phyloP scores from a whole-genome alignment of 2,113 vertebrate genomes.

The Phyllopteryx taeniolatus region DNA sequence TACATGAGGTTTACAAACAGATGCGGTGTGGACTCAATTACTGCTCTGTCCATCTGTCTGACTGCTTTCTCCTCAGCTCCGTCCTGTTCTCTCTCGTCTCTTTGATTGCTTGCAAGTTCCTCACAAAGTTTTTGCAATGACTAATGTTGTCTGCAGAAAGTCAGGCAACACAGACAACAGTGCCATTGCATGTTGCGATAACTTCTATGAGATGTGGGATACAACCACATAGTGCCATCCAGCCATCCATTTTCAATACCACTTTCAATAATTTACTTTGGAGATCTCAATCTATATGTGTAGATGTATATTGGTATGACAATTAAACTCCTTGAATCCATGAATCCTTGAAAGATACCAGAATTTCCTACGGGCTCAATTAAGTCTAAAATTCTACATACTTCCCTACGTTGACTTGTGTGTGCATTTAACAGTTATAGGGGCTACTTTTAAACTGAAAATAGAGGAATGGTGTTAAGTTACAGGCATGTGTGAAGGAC shows the following conservation, averaged over 20 bases:
- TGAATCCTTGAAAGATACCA: too few relatives aligned
- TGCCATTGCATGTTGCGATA: neutral
- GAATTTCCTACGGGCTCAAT: too few relatives aligned
- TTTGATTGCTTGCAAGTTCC: slow-evolving; percentile 4
- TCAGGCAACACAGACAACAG: neutral
- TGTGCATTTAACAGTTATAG: too few relatives aligned
- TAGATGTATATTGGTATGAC: too few relatives aligned
- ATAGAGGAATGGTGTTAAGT: too few relatives aligned
- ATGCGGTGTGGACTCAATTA: slow-evolving; percentile 37
- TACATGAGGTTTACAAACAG: slow-evolving; percentile 32
- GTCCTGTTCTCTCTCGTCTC: neutral
- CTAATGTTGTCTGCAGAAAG: slow-evolving; percentile 1
- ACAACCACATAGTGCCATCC: neutral
- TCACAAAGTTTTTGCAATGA: slow-evolving; percentile 11
- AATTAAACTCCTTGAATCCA: too few relatives aligned
- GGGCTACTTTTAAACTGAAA: too few relatives aligned
- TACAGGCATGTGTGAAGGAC: too few relatives aligned
- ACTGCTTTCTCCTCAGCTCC: slow-evolving; percentile 7
- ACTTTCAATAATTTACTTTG: too few relatives aligned
- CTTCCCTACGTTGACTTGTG: too few relatives aligned
- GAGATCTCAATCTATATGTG: too few relatives aligned
- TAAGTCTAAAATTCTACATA: too few relatives aligned
- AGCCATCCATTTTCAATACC: neutral
- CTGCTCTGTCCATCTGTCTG: slow-evolving; percentile 15
- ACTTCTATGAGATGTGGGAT: neutral